Evolutionary conservation across 2,113 vertebrate genomes (phyloP).

Genomic region (Nothocercus nigrocapillus): DNA sequence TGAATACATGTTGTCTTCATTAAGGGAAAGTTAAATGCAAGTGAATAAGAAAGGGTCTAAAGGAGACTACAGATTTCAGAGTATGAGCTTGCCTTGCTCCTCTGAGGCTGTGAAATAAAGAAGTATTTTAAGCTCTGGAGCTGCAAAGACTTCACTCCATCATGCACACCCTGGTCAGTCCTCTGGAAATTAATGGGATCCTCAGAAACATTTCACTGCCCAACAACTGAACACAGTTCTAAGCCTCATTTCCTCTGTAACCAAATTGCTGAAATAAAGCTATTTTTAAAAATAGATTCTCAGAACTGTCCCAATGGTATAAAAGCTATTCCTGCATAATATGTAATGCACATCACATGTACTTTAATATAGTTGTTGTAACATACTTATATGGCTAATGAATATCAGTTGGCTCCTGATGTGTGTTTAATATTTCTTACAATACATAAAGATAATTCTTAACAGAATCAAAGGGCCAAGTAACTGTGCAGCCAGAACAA

Average conservation of each 20-base stretch:
- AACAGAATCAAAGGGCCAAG: slow-evolving; percentile 67
- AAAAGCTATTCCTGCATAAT: slow-evolving; percentile 39
- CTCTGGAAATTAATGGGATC: slow-evolving; percentile 44
- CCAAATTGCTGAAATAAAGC: slow-evolving; percentile 57
- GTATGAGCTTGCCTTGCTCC: not conserved
- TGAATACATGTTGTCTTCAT: not conserved
- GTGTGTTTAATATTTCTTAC: slow-evolving; percentile 52
- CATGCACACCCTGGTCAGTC: not conserved
- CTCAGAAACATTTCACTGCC: slow-evolving; percentile 19
- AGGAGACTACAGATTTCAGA: not conserved
- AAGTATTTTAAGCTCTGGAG: not conserved
- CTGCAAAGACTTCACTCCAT: not conserved
- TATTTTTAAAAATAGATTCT: slow-evolving; percentile 60
- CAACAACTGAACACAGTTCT: slow-evolving; percentile 35
- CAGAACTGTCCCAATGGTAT: slow-evolving; percentile 40
- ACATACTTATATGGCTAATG: slow-evolving; percentile 55
- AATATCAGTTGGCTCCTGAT: slow-evolving; percentile 63
- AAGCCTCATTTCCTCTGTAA: slow-evolving; percentile 59
- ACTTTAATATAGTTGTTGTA: slow-evolving; percentile 58
- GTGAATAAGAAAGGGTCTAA: not conserved
- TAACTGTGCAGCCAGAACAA: slow-evolving; percentile 64
- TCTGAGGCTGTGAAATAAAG: not conserved
- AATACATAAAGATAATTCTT: slow-evolving; percentile 64
- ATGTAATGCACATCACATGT: slow-evolving; percentile 52
- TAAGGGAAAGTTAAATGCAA: not conserved